Base-by-base conservation (phyloP, 2,797 vertebrate species). In the Hydrophis major region DNA sequence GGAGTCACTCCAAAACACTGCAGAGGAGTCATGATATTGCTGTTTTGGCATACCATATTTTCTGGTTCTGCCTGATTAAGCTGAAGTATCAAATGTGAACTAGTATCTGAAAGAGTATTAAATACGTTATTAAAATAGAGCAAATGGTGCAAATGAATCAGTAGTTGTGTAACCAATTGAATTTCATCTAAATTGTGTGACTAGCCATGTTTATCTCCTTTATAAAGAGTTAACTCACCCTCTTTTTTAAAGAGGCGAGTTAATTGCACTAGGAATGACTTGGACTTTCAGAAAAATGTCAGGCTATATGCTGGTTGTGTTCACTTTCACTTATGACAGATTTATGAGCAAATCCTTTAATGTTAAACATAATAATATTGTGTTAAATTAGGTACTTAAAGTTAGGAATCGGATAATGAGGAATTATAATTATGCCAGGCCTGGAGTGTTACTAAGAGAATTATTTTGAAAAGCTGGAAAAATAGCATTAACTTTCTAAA, bases 71-170 rank as follows among this genome's bases (percentile, higher is more conserved):
- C 98, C 28, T 97, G 96, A 94, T 95, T 97, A 57, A 98, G 95
- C 94, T 97, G 97, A 1, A 97, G 97, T 94, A 97, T 98, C 94
- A 98, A 95, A 92, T 98, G 98, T 11, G 97, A 98, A 95, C 97
- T 98, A 78, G 97, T 96, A 92, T 98, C 99, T 99, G 93, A 93
- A 28, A 92, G 3, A 96, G 13, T 74, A 20, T n/a, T 59, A 28
- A 89, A 2, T 27, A 94, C 0, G 92, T 89, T 56, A 90, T 56
- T 57, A 1, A 53, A 86, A 63, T 2, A 63, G 60, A 87, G 69
- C 47, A 61, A 61, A 61, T 28, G 28, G 27, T 28, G 37, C 6
- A 61, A 61, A 69, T 74, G 47, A 66, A 74, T 16, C 50, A 25
- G 27, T 20, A 69, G 69, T n/a, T 53, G 89, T 20, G 6, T 10